Conservation (phyloP, 2,888 invertebrate species). For the Odontocolon sp. region DNA sequence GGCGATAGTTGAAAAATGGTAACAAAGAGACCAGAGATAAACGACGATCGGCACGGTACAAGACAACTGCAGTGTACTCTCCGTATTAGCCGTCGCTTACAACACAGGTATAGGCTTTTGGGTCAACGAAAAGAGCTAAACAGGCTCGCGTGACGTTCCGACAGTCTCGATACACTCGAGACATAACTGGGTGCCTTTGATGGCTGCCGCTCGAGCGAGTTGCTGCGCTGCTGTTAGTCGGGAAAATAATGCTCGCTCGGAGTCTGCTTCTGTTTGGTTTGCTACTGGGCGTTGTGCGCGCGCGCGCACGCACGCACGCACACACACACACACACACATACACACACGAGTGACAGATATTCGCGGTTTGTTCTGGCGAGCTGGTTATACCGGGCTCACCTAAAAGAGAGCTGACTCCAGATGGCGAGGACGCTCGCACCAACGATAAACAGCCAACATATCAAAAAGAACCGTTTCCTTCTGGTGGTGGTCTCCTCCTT, state of each 20-base stretch:
- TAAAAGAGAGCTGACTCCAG: constrained; percentile 38
- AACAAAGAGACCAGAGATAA: constrained; percentile 11
- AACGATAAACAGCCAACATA: constrained; percentile 31
- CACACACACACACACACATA: constrained; percentile 9
- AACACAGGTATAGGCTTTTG: constrained; percentile 28
- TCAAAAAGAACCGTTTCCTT: constrained; percentile 18
- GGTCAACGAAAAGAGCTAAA: constrained; percentile 66
- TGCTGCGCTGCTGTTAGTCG: no score
- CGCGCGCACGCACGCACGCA: neutral
- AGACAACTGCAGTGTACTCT: constrained; percentile 20
- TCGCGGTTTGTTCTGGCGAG: constrained; percentile 52
- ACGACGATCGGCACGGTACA: constrained; percentile 15
- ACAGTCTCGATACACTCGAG: constrained; percentile 65
- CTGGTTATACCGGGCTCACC: constrained; percentile 32
- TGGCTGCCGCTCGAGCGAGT: constrained; percentile 65
- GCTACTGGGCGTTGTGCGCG: constrained; percentile 46
- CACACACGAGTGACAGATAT: constrained; percentile 44
- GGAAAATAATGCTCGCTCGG: no score
- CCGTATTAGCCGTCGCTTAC: constrained; percentile 15
- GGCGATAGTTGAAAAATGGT: constrained; percentile 4
- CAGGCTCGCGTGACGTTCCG: constrained; percentile 72
- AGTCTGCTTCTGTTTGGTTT: constrained; percentile 33
- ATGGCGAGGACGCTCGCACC: constrained; percentile 36
- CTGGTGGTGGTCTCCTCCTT: constrained; percentile 27
- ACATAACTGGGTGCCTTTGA: constrained; percentile 69